phyloP scores from a whole-genome alignment of 2,888 invertebrate species.

The Dysmachus trigonus region DNA sequence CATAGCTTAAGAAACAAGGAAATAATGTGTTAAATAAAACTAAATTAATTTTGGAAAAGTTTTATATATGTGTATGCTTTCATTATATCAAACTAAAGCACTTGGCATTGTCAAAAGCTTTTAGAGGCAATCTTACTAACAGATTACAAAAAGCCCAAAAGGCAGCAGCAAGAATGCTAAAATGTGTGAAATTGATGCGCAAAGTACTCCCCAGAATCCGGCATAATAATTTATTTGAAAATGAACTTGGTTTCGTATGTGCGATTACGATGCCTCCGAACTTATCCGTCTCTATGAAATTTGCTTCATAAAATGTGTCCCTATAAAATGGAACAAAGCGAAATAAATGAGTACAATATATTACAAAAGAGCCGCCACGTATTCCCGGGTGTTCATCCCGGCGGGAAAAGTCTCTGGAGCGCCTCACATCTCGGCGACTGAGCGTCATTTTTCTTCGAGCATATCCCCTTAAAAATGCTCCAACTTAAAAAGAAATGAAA shows the following conservation, averaged over 20 bases:
- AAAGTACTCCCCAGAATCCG: neutral
- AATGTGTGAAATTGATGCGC: neutral
- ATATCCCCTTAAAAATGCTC: constrained; percentile 32
- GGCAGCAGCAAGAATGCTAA: neutral
- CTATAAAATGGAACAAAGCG: constrained; percentile 25
- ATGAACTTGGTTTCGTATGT: neutral
- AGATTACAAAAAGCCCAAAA: neutral
- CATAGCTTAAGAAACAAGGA: too few species aligned
- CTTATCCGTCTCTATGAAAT: constrained; percentile 16
- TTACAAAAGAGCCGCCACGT: constrained; percentile 8
- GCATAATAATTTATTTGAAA: neutral
- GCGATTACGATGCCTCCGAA: neutral
- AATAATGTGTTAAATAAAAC: too few species aligned
- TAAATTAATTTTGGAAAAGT: too few species aligned
- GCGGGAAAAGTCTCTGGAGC: constrained; percentile 11
- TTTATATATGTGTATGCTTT: too few species aligned
- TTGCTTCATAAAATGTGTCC: constrained; percentile 35
- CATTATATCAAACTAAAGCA: neutral
- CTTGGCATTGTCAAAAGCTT: neutral
- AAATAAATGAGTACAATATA: constrained; percentile 35
- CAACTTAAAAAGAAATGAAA: constrained; percentile 40
- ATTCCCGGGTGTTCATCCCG: constrained; percentile 9
- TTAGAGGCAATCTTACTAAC: neutral
- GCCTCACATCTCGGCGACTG: neutral
- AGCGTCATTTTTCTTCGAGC: constrained; percentile 17